A percentile compares a stretch with the other conserved stretches of the same genome.
Conservation (phyloP, 2,888 invertebrate genomes). For the Polymixis lichenea region DNA sequence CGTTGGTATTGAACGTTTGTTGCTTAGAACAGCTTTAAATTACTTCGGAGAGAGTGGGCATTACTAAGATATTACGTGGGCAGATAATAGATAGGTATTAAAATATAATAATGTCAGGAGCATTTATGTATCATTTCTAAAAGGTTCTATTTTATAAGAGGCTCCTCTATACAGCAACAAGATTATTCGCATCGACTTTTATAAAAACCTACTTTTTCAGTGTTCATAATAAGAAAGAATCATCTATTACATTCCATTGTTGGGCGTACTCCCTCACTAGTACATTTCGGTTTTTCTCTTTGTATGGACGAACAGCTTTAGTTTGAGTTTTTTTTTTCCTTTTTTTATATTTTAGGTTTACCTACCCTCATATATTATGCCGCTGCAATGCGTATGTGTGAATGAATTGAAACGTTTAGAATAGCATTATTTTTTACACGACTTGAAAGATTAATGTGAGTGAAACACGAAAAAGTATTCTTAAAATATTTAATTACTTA, state of each 20-base stretch:
- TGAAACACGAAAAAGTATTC: constrained; percentile 13
- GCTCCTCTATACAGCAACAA: constrained; percentile 51
- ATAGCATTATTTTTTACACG: not conserved
- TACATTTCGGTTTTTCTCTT: constrained; percentile 70
- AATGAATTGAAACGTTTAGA: constrained; percentile 29
- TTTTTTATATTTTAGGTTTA: constrained; percentile 44
- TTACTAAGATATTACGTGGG: constrained; percentile 25
- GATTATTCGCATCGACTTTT: constrained; percentile 76
- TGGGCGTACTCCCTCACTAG: constrained; percentile 66
- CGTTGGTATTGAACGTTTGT: constrained; percentile 56
- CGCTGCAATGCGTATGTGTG: constrained; percentile 29
- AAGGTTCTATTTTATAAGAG: constrained; percentile 32
- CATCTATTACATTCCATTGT: constrained; percentile 81
- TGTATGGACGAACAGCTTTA: constrained; percentile 64
- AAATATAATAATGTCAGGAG: constrained; percentile 3
- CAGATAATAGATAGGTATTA: constrained; percentile 21
- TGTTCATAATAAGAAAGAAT: constrained; percentile 78
- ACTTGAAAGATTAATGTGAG: not conserved
- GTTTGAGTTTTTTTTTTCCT: constrained; percentile 59
- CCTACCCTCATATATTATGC: constrained; percentile 48
- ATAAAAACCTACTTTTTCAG: constrained; percentile 75
- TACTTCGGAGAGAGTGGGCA: constrained; percentile 35
- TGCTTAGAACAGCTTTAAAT: constrained; percentile 54
- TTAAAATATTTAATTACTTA: constrained; percentile 70
- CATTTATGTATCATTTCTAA: constrained; percentile 23